Base-by-base conservation (phyloP, 1,140 invertebrate species). In the Telenomus remus region DNA sequence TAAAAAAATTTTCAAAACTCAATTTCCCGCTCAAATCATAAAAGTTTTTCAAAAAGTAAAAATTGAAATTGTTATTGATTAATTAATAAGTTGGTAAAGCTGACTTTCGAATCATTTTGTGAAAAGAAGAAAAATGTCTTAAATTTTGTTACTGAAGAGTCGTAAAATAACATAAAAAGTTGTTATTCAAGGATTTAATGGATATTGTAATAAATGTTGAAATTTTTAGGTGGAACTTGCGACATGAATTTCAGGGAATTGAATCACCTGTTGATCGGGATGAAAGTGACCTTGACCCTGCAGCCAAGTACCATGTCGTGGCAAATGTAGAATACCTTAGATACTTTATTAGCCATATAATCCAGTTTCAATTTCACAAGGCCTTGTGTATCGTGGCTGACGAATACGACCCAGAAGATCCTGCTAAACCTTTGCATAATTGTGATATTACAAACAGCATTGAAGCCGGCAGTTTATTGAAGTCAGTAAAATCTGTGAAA, bases 361-460 rank as follows among this genome's bases (percentile, higher is more conserved):
- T 97, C 5, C 95, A 97, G 87, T 97, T 97, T 89, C 96, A 97
- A 87, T 96, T 98, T 82, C 95, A 97, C 80, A 91, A 93, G 66
- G 90, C 94, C 0, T 88, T 97, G 1, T 98, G 96, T 79, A 90
- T 91, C 49, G 91, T 91, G 59, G 94, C 95, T 9, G 93, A 93
- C 1, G 91, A 97, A 82, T 96, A 94, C 69, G 92, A 93, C 48
- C 91, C 93, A 0, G 85, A 88, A 6, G 91, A 94, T 82, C 87
- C 90, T 2, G 53, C 87, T 0, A 92, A 92, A 82, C 92, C 91
- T 6, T 87, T 97, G 39, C 92, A 96, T 50, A 89, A 92, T 70
- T 97, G 95, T 83, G 95, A 97, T 79, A 95, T 97, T 76, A 96
- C 95, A 81, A 89, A 92, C 72, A 96, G 93, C 46, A 90, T 89